These are phyloP conservation scores for Gephyroberyx darwinii DNA, from an alignment of 2,797 vertebrate genomes.

Conservation along the genomic window DNA sequence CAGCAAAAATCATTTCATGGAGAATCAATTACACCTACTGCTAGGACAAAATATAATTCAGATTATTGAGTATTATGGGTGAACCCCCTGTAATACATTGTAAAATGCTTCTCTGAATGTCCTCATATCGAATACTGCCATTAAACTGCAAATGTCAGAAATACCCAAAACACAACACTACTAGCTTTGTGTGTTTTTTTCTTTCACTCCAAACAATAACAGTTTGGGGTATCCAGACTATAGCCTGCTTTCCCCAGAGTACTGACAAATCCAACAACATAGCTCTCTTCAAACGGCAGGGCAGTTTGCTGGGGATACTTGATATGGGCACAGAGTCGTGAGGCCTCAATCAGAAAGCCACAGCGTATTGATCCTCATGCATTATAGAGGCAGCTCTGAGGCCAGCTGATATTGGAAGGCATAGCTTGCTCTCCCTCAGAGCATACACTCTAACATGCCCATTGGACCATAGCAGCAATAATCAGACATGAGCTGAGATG, in stretches of 20 bases:
- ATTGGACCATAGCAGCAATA: constrained; percentile 70
- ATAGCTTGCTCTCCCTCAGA: constrained; percentile 53
- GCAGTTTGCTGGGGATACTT: constrained; percentile 67
- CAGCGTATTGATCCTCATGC: constrained; percentile 79
- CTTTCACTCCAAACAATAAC: constrained; percentile 40
- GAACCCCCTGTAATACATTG: constrained; percentile 21
- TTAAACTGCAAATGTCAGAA: constrained; percentile 58
- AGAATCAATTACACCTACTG: constrained; percentile 5
- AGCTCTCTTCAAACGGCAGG: constrained; percentile 65
- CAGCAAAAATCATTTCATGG: constrained; percentile 7
- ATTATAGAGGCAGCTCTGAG: constrained; percentile 75
- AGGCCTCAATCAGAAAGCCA: constrained; percentile 73
- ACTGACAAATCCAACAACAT: constrained; percentile 63
- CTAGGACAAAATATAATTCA: constrained; percentile 1
- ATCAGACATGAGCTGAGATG: constrained; percentile 60
- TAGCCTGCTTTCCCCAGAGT: constrained; percentile 52
- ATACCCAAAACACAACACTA: constrained; percentile 41
- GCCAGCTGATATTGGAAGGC: constrained; percentile 69
- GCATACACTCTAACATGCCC: constrained; percentile 61
- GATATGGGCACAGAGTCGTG: constrained; percentile 69
- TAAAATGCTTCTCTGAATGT: constrained; percentile 11
- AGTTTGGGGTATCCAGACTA: constrained; percentile 49
- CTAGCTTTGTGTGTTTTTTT: constrained; percentile 28
- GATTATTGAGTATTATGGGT: background rate
- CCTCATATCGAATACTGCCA: constrained; percentile 38